These are phyloP conservation scores for Drosophila virilis DNA, from an alignment of 1,140 invertebrate species.

Conservation along the genomic window DNA sequence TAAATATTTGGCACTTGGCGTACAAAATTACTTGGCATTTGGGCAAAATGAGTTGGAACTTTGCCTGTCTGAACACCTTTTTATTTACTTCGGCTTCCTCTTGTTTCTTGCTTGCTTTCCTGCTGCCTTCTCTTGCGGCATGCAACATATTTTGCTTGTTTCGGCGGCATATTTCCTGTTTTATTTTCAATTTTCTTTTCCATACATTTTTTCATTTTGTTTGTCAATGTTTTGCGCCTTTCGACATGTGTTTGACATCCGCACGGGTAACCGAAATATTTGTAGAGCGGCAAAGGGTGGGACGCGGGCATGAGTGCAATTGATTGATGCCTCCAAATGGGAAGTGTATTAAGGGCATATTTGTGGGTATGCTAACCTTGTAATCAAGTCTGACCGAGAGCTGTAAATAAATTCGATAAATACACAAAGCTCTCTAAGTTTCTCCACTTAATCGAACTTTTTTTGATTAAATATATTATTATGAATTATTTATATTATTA, in stretches of 20 bases:
- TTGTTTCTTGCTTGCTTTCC: not conserved
- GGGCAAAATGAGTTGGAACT: conserved; percentile 34
- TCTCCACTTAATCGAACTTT: not conserved
- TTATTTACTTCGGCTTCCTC: not conserved
- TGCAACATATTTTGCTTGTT: conserved; percentile 31
- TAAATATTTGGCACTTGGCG: conserved; percentile 73
- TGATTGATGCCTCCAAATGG: conserved; percentile 36
- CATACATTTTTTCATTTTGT: conserved; percentile 75
- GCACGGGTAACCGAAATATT: conserved; percentile 46
- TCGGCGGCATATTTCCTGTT: conserved; percentile 50
- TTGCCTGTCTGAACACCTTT: conserved; percentile 13
- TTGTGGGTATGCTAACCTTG: conserved; percentile 1
- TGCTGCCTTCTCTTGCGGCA: not conserved
- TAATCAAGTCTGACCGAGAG: not conserved
- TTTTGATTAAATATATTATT: too few species aligned
- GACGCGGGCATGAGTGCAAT: conserved; percentile 8
- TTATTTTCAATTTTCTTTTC: conserved; percentile 63
- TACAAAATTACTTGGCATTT: conserved; percentile 47
- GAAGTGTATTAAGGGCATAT: conserved; percentile 13
- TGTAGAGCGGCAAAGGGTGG: not conserved
- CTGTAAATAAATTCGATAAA: not conserved
- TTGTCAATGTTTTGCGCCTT: conserved; percentile 72
- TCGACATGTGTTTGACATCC: conserved; percentile 79
- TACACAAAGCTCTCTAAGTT: not conserved
- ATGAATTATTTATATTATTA: too few species aligned